Evolutionary conservation across 2,113 vertebrate species (phyloP).

Genomic region (Xyrauchen texanus): DNA sequence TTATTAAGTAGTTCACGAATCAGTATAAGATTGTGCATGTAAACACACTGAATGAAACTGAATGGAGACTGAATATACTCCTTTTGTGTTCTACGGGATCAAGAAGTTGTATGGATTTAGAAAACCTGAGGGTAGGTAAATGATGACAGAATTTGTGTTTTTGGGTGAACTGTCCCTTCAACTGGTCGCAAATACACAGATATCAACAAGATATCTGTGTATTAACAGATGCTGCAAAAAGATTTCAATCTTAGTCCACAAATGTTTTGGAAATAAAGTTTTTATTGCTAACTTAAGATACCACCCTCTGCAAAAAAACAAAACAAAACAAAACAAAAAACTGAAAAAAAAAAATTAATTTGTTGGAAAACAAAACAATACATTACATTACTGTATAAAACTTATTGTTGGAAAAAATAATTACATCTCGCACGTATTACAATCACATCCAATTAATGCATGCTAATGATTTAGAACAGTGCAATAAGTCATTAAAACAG

Average conservation of each 20-base stretch:
- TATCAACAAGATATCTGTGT: neutral
- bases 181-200: neutral
- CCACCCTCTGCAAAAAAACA: neutral
- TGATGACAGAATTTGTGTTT: no score
- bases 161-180: no score
- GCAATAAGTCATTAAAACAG: slow-evolving; percentile 23
- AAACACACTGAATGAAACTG: no score
- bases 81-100: no score
- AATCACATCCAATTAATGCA: slow-evolving; percentile 16
- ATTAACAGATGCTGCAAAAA: slow-evolving; percentile 27
- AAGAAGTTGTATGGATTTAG: no score
- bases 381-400: neutral
- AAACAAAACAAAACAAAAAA: no score
- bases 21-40: no score
- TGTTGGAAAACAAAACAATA: neutral
- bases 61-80: no score
- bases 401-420: neutral
- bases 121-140: no score
- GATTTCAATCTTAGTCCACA: neutral
- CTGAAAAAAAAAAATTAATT: neutral
- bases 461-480: slow-evolving; percentile 15
- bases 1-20: no score
- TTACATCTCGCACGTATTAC: slow-evolving; percentile 2
- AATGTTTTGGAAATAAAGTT: neutral
- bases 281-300: slow-evolving; percentile 10